phyloP scores from a whole-genome alignment of 2,888 invertebrate species.

The Bimastos eiseni region DNA sequence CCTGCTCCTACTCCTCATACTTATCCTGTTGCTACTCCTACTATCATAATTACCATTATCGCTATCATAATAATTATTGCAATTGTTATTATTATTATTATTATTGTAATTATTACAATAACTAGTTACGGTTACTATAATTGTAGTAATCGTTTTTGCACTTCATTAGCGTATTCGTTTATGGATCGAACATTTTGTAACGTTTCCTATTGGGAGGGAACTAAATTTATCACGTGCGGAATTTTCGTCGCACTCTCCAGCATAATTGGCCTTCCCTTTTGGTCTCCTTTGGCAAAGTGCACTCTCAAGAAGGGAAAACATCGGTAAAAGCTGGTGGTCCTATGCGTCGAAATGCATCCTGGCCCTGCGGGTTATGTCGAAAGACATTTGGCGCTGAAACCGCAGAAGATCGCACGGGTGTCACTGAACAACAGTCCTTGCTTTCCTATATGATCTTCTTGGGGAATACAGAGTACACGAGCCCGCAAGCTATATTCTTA shows the following conservation, averaged over 20 bases:
- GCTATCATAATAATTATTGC: neutral
- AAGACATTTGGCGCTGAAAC: neutral
- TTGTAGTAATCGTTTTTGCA: neutral
- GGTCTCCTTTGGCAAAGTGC: neutral
- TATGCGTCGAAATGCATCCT: neutral
- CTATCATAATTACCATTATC: neutral
- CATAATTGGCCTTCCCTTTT: neutral
- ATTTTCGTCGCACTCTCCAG: neutral
- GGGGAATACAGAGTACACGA: too few relatives aligned
- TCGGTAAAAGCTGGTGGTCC: neutral
- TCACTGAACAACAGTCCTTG: too few relatives aligned
- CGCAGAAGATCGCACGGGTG: neutral
- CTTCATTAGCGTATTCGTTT: neutral
- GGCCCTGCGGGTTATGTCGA: neutral
- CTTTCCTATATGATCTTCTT: too few relatives aligned
- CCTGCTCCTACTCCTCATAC: slow-evolving; percentile 37
- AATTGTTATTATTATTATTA: neutral
- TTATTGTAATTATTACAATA: neutral
- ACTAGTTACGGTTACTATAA: neutral
- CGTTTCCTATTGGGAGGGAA: neutral
- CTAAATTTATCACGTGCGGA: neutral
- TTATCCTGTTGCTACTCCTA: neutral
- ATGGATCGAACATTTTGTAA: neutral
- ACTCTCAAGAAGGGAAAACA: neutral
- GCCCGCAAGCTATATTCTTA: too few relatives aligned